Evolutionary conservation across 1,140 invertebrate genomes (phyloP), one percentile per base, ranked within the genome.

Genomic region (Rhizoglyphus robini): DNA sequence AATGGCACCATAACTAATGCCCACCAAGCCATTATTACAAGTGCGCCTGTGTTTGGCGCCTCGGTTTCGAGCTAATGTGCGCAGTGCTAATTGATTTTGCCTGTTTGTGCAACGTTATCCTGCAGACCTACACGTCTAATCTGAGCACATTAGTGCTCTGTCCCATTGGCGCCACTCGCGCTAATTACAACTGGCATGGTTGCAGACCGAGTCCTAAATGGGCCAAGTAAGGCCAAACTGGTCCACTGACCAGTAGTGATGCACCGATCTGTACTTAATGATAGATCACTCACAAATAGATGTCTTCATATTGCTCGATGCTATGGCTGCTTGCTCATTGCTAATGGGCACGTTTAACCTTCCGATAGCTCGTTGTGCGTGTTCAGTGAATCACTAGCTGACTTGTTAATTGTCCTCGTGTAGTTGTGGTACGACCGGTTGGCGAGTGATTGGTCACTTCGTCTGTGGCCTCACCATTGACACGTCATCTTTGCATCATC

Each of bases 201-300:
- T 54, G 8, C 18, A 18, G 36, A 11, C 36, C 36, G 36, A 41
- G 18, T 32, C 23, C 20, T 11, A 54, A 54, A 54, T 54, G 51
- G 20, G 8, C 20, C 51, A 20, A 54, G 51, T 32, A 54, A 11
- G 51, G 51, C 51, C n/a, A n/a, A n/a, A n/a, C n/a, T n/a, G n/a
- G 51, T 54, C 8, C 51, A 54, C 51, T 54, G 8, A 23, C 41
- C n/a, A n/a, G n/a, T 41, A 11, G 8, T 41, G 36, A 23, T 54
- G 23, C 51, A 54, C 51, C 51, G 51, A 54, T 54, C 51, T 54
- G 51, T 32, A 54, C 8, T 54, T 54, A 54, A 54, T 54, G 51
- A 54, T 32, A 54, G 51, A 54, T 54, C 51, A 54, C 51, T 54
- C 51, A 54, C 51, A 54, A 54, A 54, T 11, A 8, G 51, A 54